phyloP scores from a whole-genome alignment of 2,113 vertebrate species.

The Edolisoma coerulescens region DNA sequence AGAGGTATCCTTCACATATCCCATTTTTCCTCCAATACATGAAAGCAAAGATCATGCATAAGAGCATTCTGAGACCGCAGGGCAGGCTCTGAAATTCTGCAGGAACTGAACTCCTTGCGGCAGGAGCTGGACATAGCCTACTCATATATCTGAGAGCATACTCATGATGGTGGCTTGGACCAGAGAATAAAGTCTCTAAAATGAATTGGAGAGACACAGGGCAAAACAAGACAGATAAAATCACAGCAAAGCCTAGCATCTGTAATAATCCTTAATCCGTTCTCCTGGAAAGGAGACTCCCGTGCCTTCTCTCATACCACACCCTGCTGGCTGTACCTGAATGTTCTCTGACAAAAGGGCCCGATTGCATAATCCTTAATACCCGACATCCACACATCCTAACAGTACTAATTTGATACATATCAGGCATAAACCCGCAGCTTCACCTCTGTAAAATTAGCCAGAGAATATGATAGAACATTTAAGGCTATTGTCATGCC shows the following conservation, averaged over 20 bases:
- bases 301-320: not conserved
- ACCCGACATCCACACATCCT: not conserved
- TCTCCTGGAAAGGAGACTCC: not conserved
- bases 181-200: not conserved
- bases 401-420: not conserved
- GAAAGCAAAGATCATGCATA: not conserved
- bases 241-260: not conserved
- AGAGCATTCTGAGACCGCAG: not conserved
- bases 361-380: rapidly evolving
- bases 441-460: not conserved
- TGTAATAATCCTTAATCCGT: not conserved
- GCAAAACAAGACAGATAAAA: not conserved
- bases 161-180: not conserved
- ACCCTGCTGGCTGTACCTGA: not conserved
- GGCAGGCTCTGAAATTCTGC: not conserved
- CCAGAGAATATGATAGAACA: not conserved
- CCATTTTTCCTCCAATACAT: not conserved
- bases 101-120: not conserved
- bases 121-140: not conserved
- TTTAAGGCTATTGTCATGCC: not conserved
- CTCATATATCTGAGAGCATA: not conserved
- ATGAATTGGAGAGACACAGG: not conserved
- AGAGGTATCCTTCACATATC: not conserved
- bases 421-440: not conserved
- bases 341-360: not conserved